A percentile compares a stretch with the other conserved stretches of the same genome.
phyloP scores from a whole-genome alignment of 2,113 vertebrate species.

The Rynchops niger region DNA sequence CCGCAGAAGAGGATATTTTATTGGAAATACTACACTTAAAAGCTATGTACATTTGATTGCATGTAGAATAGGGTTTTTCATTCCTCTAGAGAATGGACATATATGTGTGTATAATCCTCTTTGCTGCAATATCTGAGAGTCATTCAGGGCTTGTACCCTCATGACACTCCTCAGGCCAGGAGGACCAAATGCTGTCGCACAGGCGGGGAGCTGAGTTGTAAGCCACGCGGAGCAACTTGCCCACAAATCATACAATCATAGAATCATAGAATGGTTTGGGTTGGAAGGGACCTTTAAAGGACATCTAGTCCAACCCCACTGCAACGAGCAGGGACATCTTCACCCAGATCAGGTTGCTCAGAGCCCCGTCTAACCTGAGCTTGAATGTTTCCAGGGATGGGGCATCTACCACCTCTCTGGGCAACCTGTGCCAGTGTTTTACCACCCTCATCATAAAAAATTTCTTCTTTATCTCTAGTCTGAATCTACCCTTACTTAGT shows the following conservation, averaged over 20 bases:
- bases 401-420: neutral
- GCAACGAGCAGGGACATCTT: neutral
- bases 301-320: neutral
- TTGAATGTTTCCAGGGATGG: neutral
- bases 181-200: neutral
- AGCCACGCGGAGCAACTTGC: accelerated
- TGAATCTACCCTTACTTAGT: neutral
- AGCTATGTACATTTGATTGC: neutral
- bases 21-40: neutral
- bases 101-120: neutral
- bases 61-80: neutral
- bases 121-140: neutral
- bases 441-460: neutral
- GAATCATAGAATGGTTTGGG: neutral
- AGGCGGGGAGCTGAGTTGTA: accelerated
- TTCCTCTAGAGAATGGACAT: neutral
- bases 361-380: neutral
- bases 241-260: neutral
- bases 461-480: neutral
- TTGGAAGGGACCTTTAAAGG: neutral
- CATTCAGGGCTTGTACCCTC: neutral
- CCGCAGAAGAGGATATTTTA: neutral
- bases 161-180: neutral
- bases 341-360: neutral
- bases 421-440: neutral